Base-by-base conservation (phyloP, 2,113 vertebrate species). In the Ptilonorhynchus violaceus region DNA sequence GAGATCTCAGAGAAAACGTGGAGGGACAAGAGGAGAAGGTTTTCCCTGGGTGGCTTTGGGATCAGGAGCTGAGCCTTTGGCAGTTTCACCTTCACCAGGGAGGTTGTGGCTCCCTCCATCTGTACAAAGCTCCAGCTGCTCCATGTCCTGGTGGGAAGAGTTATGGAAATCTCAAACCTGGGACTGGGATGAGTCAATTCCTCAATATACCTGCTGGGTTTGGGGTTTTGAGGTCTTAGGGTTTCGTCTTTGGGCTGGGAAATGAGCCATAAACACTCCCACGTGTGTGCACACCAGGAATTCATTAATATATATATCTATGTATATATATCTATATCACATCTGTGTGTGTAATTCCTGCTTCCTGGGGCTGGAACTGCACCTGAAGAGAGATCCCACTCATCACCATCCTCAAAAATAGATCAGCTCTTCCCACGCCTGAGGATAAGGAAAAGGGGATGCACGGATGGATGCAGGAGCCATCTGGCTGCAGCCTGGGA, bases 271-370 rank as follows among this genome's bases (percentile, higher is more conserved):
- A 5, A 83, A 56, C 47, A 63, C 19, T 46, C 17, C 12, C 72
- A 28, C 0, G 0, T 35, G 58, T n/a, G 44, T 18, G 56, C 16
- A 47, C 58, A 83, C 33, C 49, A 4, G 60, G 46, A 69, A 53
- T 69, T 80, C 25, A 79, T 75, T 31, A 6, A 10, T 27, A 11
- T 25, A 5, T 58, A 21, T 64, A 3, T 37, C 15, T 35, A 5
- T 59, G 11, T 58, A 28, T 37, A 2, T 28, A 6, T 47, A 15
- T 42, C 9, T 59, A 3, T 53, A 46, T 28, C 52, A 13, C 41
- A 70, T 39, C 59, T 81, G 23, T 31, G 50, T 22, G 28, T 30
- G 60, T 8, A 69, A 35, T 33, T 73, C 78, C 59, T 69, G 11
- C 7, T 39, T 80, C 68, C 72, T 80, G 63, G 35, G 25, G n/a